Base-by-base conservation (phyloP, 2,797 vertebrate species). In the Australoheros facetus region DNA sequence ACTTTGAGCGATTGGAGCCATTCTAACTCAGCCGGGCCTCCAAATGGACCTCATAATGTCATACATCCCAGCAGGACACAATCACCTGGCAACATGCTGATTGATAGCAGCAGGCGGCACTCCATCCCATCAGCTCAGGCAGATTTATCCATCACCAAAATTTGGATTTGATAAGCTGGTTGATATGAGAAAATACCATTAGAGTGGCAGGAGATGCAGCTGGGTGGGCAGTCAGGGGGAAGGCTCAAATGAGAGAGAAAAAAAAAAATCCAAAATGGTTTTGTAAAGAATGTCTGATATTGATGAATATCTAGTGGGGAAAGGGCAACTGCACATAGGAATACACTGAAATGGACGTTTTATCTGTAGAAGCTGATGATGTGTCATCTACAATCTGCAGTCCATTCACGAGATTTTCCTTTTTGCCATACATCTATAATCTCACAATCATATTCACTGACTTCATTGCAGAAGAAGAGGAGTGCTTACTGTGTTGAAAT, bases 91-190 rank as follows among this genome's bases (percentile, higher is more conserved):
- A 93, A 88, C 84, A 78, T n/a, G 28, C 75, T 93, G 93, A 95
- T 90, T 85, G 92, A 94, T 93, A 73, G 88, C 84, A 91, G 85
- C 84, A 71, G 80, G 74, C 62, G 4, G 56, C 86, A 88, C 85
- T 85, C 81, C 78, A 77, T 90, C 84, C 66, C 87, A 88, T 90
- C 93, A 76, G 83, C 84, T 28, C 83, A 80, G 85, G 87, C 89
- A 90, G 88, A 94, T 95, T 94, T 94, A 95, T 94, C 93, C 90
- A 95, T 94, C 94, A 92, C 84, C 80, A 75, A 85, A 88, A 93
- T 94, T 90, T 91, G 87, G 88, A 93, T 93, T 92, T 93, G 87
- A 92, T 93, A 91, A 93, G 83, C 87, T 87, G 77, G 71, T 80
- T 91, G 86, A 93, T 91, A 86, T 89, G 87, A 92, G 87, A 89